Conservation (phyloP, 92 coral and sea anemone genomes). For the Bergia sp. region DNA sequence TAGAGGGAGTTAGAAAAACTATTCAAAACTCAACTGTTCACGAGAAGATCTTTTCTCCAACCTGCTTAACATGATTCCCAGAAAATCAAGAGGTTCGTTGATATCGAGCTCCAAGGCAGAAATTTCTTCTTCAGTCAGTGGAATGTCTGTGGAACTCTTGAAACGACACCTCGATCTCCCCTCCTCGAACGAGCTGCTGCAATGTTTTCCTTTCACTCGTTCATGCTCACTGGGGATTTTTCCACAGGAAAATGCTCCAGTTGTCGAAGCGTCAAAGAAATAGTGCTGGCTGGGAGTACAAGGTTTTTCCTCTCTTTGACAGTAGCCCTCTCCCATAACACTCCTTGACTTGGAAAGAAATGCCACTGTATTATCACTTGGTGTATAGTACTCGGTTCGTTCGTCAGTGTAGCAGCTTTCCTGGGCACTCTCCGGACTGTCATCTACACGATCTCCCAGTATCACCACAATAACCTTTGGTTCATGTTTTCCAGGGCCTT, state of each 20-base stretch:
- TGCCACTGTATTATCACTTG: neutral
- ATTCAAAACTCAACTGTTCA: no score
- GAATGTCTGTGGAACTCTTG: constrained; percentile 6
- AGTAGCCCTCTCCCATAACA: no score
- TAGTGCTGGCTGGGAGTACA: no score
- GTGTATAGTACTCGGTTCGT: neutral
- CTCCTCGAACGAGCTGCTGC: no score
- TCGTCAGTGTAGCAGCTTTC: neutral
- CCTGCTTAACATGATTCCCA: neutral
- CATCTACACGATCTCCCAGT: neutral
- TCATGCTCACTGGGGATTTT: no score
- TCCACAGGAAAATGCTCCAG: no score
- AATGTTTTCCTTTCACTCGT: no score
- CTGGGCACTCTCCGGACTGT: neutral
- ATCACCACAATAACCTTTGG: neutral
- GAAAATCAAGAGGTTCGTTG: constrained; percentile 3
- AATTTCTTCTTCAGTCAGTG: constrained; percentile 16
- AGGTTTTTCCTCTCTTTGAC: no score
- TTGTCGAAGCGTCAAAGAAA: no score
- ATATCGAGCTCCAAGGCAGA: constrained; percentile 16
- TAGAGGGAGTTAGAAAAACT: no score
- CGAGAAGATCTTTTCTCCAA: no score
- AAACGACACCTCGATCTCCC: neutral
- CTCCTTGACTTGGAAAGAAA: neutral
- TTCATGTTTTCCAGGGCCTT: neutral